Base-by-base conservation (phyloP, 2,797 vertebrate genomes). In the Diceros bicornis region DNA sequence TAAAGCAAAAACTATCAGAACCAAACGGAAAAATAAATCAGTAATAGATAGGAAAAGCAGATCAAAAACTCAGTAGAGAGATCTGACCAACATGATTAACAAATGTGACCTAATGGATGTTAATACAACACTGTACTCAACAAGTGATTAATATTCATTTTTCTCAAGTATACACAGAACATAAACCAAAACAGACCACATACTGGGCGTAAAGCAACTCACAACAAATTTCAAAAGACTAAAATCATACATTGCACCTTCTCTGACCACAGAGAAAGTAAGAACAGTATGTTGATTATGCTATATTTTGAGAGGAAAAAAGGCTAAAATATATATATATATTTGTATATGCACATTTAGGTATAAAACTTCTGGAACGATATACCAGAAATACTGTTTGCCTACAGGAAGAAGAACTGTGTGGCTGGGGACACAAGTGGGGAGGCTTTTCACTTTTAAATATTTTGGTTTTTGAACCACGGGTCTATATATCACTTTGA, bases 1-100 rank as follows among this genome's bases (percentile, higher is more conserved):
- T 55, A 74, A 93, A 32, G 83, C 88, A 92, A 92, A 89, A 86
- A 20, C 16, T 21, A 47, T n/a, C 68, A 95, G 32, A 87, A 52
- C 41, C 68, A 74, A 68, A 74, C 0, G 20, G 50, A 52, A 57
- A 96, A 55, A 64, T 25, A 72, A 44, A 16, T 52, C 2, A 59
- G 20, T 55, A 47, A 55, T 1, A 77, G 21, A 52, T 2, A 75
- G 50, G 25, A 86, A 83, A 78, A 87, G 41, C 29, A 93, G 47
- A 75, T 44, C 0, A 44, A 44, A 83, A 68, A 81, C 55, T 20
- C 69, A 44, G 34, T 3, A 82, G 17, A 77, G 50, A 78, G 47
- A 89, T 57, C 11, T 52, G 72, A 85, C 61, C 61, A 27, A 74
- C 21, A 55, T 32, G 37, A 92, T 41, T 37, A 82, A 55, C 10